Percentiles rank a stretch among this genome's conserved stretches.
Conservation (phyloP, 2,888 invertebrate species). For the Nephrotoma guestfalica region DNA sequence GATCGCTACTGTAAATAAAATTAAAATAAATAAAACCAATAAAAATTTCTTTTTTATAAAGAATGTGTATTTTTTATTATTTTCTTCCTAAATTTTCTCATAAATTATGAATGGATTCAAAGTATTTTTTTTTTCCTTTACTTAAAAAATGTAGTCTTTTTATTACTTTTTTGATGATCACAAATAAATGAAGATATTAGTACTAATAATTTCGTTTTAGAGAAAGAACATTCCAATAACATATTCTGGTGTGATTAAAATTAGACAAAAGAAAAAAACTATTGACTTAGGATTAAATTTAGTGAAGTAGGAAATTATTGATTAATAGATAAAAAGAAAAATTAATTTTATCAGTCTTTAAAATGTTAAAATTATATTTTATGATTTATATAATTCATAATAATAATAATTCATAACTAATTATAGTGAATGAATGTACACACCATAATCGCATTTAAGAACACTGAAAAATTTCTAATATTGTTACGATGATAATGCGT, state of each 20-base stretch:
- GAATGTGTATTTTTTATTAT: neutral
- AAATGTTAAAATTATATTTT: neutral
- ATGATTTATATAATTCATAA: neutral
- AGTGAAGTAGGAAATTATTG: neutral
- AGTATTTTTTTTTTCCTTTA: neutral
- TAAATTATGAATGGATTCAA: neutral
- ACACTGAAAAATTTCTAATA: neutral
- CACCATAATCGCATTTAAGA: neutral
- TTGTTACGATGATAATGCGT: neutral
- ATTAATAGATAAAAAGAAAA: neutral
- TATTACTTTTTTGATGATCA: neutral
- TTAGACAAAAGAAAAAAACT: neutral
- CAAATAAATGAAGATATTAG: neutral
- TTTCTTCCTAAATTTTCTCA: neutral
- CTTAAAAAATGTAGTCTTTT: neutral
- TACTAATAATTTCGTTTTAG: neutral
- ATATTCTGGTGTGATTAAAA: neutral
- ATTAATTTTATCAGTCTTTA: neutral
- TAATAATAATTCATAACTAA: neutral
- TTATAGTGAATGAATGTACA: neutral
- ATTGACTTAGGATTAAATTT: neutral
- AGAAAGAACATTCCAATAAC: neutral
- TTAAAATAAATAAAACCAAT: neutral
- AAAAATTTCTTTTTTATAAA: neutral
- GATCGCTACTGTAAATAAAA: slow-evolving; percentile 86